Conservation (phyloP, 2,888 invertebrate species). For the Cataglyphis livida region DNA sequence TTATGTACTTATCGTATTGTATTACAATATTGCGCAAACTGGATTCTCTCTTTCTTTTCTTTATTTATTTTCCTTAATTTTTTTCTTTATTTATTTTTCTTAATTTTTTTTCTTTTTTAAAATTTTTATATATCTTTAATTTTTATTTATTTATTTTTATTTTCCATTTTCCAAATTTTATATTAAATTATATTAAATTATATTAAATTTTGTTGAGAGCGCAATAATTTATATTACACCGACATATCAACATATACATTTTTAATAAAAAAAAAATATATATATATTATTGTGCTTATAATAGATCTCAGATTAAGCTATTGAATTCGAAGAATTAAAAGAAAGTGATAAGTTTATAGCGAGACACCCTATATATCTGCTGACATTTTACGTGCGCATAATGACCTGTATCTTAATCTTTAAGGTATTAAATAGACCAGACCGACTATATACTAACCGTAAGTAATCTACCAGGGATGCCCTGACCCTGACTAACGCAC, state of each 20-base stretch:
- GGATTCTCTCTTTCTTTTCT: not conserved
- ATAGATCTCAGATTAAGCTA: not conserved
- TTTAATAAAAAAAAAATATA: not conserved
- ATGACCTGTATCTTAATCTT: not conserved
- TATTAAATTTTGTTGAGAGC: not conserved
- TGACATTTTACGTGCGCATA: not conserved
- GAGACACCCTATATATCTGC: not conserved
- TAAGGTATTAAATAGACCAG: conserved; percentile 71
- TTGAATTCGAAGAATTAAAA: not conserved
- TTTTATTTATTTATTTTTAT: not conserved
- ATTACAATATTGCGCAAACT: not conserved
- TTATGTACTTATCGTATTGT: not conserved
- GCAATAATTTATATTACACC: not conserved
- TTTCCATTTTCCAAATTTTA: not conserved
- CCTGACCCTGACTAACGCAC: conserved; percentile 73
- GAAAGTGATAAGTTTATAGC: not conserved
- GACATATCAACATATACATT: not conserved
- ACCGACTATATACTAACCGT: conserved; percentile 48
- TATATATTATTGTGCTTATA: not conserved
- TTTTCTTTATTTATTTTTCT: not conserved
- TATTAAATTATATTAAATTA: not conserved
- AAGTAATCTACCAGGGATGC: conserved; percentile 66
- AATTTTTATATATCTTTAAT: too few relatives aligned
- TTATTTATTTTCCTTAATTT: not conserved
- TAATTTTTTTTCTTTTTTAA: not conserved